These are phyloP conservation scores for Forficula auricularia DNA, from an alignment of 1,140 invertebrate species.

Conservation along the genomic window DNA sequence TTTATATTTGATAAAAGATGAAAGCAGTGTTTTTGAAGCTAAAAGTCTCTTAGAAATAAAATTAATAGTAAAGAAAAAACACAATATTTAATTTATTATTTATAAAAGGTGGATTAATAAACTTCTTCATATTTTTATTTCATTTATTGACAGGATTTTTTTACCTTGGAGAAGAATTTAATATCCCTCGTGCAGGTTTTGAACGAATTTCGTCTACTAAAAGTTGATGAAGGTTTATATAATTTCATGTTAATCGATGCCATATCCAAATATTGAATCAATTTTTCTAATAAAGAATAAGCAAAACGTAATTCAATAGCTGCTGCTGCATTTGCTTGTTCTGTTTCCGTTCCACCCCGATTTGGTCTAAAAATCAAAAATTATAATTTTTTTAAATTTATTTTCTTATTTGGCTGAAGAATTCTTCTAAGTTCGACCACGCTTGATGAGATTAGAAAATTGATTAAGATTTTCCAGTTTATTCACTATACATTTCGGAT, in stretches of 20 bases:
- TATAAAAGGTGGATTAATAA: not conserved
- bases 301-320: slow-evolving; percentile 86
- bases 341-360: slow-evolving; percentile 41
- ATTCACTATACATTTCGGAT: too few species aligned
- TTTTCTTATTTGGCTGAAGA: too few species aligned
- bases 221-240: slow-evolving; percentile 81
- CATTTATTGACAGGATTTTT: not conserved
- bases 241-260: slow-evolving; percentile 96
- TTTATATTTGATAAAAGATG: too few species aligned
- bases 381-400: not conserved
- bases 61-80: too few species aligned
- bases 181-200: slow-evolving; percentile 93
- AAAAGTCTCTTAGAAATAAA: too few species aligned
- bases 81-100: too few species aligned
- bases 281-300: slow-evolving; percentile 88
- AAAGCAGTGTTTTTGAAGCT: too few species aligned
- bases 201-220: slow-evolving; percentile 81
- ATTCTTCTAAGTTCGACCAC: too few species aligned
- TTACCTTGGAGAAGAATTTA: slow-evolving; percentile 96
- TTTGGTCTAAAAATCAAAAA: slow-evolving; percentile 38
- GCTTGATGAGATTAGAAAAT: too few species aligned
- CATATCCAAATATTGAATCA: slow-evolving; percentile 91
- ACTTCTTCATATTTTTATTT: not conserved
- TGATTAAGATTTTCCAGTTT: too few species aligned
- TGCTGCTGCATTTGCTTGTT: slow-evolving; percentile 52